Evolutionary conservation across 2,888 invertebrate species (phyloP), one percentile per base, ranked within the genome.

Genomic region (Cephus spinipes): DNA sequence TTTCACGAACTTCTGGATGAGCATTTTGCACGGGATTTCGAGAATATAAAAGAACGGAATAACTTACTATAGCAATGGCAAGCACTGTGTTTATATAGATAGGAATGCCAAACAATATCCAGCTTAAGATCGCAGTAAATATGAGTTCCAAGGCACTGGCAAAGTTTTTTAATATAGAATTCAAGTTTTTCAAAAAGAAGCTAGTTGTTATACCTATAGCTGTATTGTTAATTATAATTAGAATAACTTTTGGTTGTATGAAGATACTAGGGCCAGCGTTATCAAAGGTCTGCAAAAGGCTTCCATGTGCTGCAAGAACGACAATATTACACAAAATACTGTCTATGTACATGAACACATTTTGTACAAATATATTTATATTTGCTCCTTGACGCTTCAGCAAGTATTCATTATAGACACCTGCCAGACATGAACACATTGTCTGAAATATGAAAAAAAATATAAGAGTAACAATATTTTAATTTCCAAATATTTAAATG

Each of bases 161-260:
- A 92, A 98, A 98, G 0, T 98, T 98, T 93, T 99, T 98, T 77
- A 98, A 92, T 88, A 99, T 98, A 0, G 98, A 98, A 91, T 98
- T 98, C 86, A 98, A 93, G 86, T 96, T 97, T 91, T 97, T 97
- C 34, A 99, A 92, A 90, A 98, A 98, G 91, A 98, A 96, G 91
- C 97, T 97, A 0, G 98, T 98, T 0, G 97, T 96, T 85, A 99
- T 97, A 40, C 98, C 98, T 73, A 98, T 96, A 0, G 96, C 94
- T 0, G 98, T 97, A 92, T 97, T 98, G 88, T 98, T 98, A 0
- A 97, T 88, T 90, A 97, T 96, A 69, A 98, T 96, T 15, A 96
- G 92, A 77, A 98, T 90, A 1, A 98, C 96, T 91, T 95, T 95
- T 73, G 94, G 94, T 79, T 95, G 93, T 80, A 94, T 92, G 69